A percentile compares a stretch with the other conserved stretches of the same genome.
These are phyloP conservation scores for Tachina grossa DNA, from an alignment of 2,888 invertebrate genomes.

Conservation along the genomic window DNA sequence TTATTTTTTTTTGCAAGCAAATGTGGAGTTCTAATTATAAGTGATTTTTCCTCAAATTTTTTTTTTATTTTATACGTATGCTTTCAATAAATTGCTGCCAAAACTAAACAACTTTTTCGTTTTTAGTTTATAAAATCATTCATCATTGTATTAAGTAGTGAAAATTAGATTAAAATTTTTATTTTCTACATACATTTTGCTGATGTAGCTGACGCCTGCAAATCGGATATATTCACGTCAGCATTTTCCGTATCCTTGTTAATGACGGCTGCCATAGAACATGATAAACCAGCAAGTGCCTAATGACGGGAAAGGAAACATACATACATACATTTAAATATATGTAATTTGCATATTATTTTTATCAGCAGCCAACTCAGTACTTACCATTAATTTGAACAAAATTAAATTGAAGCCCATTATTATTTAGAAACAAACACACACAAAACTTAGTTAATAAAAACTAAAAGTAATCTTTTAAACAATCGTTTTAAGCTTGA, in stretches of 20 bases:
- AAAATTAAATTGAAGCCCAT: constrained; percentile 50
- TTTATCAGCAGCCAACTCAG: neutral
- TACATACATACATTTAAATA: neutral
- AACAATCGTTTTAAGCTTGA: constrained; percentile 31
- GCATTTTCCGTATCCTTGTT: constrained; percentile 23
- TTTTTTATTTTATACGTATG: too few species aligned
- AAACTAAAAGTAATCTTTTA: constrained; percentile 1
- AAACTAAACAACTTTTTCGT: too few species aligned
- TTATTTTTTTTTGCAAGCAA: too few species aligned
- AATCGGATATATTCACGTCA: constrained; percentile 70
- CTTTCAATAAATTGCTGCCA: too few species aligned
- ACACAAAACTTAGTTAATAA: neutral
- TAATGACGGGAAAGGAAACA: neutral
- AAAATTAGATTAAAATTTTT: neutral
- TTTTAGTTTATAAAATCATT: neutral
- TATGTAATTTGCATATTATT: neutral
- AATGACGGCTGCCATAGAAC: constrained; percentile 5
- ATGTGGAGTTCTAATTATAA: too few species aligned
- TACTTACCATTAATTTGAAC: constrained; percentile 49
- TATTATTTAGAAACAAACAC: constrained; percentile 12
- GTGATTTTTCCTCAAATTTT: too few species aligned
- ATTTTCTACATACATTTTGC: constrained; percentile 79
- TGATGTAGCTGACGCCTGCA: constrained; percentile 79
- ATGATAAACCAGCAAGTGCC: constrained; percentile 23
- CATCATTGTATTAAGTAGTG: neutral